phyloP scores from a whole-genome alignment of 2,113 vertebrate genomes.

The Vulpes lagopus region DNA sequence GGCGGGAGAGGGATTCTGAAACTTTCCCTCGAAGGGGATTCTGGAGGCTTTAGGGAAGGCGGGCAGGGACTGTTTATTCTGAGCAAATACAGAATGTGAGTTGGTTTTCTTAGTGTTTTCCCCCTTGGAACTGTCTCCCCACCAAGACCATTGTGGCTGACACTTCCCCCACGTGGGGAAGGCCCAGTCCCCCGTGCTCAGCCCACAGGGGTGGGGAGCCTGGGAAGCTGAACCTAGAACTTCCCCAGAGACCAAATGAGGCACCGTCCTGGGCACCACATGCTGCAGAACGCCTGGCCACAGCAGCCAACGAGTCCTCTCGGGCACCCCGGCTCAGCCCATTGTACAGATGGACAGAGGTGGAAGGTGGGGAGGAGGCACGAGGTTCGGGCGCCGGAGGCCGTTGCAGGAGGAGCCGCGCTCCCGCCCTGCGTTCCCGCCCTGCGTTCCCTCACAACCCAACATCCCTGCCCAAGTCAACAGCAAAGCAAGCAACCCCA shows the following conservation, averaged over 20 bases:
- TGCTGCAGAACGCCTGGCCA: not conserved
- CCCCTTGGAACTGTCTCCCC: constrained; percentile 24
- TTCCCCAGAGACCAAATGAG: not conserved
- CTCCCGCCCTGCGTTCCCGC: not conserved
- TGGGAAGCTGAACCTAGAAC: not conserved
- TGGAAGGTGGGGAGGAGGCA: not conserved
- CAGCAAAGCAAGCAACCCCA: not conserved
- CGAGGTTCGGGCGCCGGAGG: not conserved
- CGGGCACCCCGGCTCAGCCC: not conserved
- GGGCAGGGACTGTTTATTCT: constrained; percentile 38
- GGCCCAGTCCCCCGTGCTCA: not conserved
- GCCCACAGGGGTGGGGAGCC: not conserved
- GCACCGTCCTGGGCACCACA: not conserved
- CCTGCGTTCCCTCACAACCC: not conserved
- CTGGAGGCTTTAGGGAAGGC: not conserved
- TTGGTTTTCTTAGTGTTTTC: not conserved
- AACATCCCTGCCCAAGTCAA: not conserved
- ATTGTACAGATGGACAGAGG: not conserved
- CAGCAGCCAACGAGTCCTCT: not conserved
- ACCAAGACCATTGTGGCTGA: not conserved
- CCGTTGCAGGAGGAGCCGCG: not conserved
- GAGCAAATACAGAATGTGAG: constrained; percentile 38
- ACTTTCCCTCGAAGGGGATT: constrained; percentile 24
- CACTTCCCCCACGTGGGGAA: not conserved
- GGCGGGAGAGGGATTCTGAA: not conserved